These are phyloP conservation scores for Bothrops jararaca DNA, from an alignment of 2,113 vertebrate species.

Conservation along the genomic window DNA sequence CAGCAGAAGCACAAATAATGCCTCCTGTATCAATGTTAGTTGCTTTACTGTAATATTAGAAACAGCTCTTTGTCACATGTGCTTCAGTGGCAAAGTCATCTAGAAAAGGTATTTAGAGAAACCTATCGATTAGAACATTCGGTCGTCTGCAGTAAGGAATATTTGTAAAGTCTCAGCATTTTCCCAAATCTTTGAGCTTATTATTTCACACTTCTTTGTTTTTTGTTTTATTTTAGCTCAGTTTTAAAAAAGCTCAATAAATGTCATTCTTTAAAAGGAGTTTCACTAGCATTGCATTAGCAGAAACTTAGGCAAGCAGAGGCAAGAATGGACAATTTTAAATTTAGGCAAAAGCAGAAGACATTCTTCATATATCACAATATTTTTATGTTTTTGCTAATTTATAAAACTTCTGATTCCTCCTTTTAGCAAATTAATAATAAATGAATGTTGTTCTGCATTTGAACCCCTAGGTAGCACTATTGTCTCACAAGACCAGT, in stretches of 20 bases:
- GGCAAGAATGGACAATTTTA: not conserved
- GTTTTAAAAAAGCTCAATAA: not conserved
- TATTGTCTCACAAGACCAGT: conserved; percentile 61
- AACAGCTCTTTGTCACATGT: not conserved
- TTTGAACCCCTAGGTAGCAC: conserved; percentile 70
- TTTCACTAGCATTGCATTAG: not conserved
- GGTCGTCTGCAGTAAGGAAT: not conserved
- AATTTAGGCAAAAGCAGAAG: not conserved
- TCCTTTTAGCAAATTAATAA: not conserved
- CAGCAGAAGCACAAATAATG: not conserved
- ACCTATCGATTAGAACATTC: not conserved
- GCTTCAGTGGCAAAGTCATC: not conserved
- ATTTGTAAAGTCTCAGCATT: not conserved
- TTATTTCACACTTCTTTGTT: not conserved
- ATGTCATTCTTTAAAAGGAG: not conserved
- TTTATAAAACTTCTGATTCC: not conserved
- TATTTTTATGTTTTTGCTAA: not conserved
- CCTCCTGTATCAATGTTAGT: not conserved
- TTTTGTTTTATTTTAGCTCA: not conserved
- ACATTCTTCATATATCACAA: not conserved
- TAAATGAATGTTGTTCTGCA: conserved; percentile 49
- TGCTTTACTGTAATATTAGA: not conserved
- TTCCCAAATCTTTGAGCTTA: not conserved
- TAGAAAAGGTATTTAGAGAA: not conserved
- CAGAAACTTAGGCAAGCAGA: conserved; percentile 2